Conservation (phyloP, 2,113 vertebrate genomes). For the Parus major region DNA sequence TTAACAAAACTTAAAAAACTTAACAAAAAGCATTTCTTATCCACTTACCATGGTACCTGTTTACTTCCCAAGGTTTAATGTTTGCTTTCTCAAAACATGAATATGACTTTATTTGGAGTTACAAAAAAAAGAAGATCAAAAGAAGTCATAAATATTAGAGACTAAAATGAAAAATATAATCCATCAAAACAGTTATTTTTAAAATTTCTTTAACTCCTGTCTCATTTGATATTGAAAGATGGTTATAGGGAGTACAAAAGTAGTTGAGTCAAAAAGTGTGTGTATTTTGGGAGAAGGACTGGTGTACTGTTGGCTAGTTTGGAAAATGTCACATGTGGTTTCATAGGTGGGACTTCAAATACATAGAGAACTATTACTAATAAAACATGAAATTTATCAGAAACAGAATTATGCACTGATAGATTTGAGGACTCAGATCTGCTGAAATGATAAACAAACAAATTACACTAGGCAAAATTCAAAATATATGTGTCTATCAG, state of each 20-base stretch:
- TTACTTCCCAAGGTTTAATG: neutral
- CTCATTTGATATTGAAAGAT: neutral
- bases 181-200: neutral
- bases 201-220: neutral
- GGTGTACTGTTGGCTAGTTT: neutral
- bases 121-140: neutral
- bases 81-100: neutral
- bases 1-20: neutral
- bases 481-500: neutral
- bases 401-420: neutral
- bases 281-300: neutral
- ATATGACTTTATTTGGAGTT: neutral
- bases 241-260: neutral
- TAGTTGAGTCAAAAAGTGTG: neutral
- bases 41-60: neutral
- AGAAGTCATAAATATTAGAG: neutral
- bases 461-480: neutral
- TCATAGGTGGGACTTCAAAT: neutral
- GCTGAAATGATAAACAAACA: neutral
- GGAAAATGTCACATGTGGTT: neutral
- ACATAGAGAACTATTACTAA: neutral
- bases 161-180: neutral
- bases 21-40: neutral
- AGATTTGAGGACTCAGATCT: neutral
- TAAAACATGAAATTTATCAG: neutral